Base-by-base conservation (phyloP, 2,888 invertebrate species). In the Aromia moschata region DNA sequence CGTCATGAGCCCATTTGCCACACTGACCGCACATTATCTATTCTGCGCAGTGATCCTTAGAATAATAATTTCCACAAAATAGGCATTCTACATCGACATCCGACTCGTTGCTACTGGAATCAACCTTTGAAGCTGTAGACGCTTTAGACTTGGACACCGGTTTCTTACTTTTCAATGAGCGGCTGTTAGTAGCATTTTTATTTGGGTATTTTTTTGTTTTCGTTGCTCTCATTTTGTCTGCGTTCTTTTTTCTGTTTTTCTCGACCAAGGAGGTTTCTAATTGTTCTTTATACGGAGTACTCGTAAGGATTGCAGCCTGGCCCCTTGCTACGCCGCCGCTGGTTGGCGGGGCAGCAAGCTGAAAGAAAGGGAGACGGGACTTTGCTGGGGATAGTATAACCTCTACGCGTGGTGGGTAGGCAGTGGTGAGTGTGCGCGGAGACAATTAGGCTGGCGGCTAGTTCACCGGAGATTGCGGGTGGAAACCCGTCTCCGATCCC, bases 1-100 rank as follows among this genome's bases (percentile, higher is more conserved):
- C 33, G 31, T 46, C 52, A 33, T 52, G 41, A 52, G 31, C 41
- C 40, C 41, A 52, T 41, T 52, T 52, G 41, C 52, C 52, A 30
- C 52, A 52, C 49, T 37, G 36, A 37, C 49, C 5, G 20, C 37
- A 49, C 52, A 40, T 52, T 41, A 47, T 47, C 36, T 18, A 47
- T 20, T 17, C 31, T 46, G 9, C 41, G 18, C 7, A 18, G 16
- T 41, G 36, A 18, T 47, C 37, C 16, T 47, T 36, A 36, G 36
- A 47, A 47, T 47, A 41, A 31, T 41, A 31, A 14, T 52, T 52
- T 52, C 41, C 41, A 14, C 52, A 52, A 17, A 52, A 52, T 41
- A 30, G 52, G 31, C 41, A 52, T 15, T 52, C 41, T 40, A 52
- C 52, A 17, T 52, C 41, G 31, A 41, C 41, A 5, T 52, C 52